phyloP scores from a whole-genome alignment of 2,888 invertebrate genomes.

The Bibio marci region DNA sequence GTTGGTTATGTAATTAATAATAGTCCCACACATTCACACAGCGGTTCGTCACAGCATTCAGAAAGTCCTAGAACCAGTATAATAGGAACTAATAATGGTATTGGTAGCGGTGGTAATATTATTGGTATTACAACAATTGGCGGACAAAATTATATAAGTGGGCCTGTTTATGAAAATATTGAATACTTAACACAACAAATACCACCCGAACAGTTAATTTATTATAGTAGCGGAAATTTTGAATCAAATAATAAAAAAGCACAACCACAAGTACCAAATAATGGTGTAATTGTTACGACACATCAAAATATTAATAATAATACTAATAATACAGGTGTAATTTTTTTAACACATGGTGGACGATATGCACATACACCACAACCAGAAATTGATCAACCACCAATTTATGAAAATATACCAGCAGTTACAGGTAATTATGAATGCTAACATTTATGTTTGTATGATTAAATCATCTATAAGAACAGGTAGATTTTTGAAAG shows the following conservation, averaged over 20 bases:
- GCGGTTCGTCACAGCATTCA: slow-evolving; percentile 42
- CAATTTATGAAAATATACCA: slow-evolving; percentile 48
- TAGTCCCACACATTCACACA: slow-evolving; percentile 42
- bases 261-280: slow-evolving; percentile 60
- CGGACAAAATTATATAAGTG: slow-evolving; percentile 15
- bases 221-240: slow-evolving; percentile 14
- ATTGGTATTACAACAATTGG: slow-evolving; percentile 1
- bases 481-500: no score
- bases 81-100: slow-evolving; percentile 9
- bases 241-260: slow-evolving; percentile 41
- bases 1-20: slow-evolving; percentile 16
- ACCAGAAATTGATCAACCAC: slow-evolving; percentile 33
- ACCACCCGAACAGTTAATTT: slow-evolving; percentile 21
- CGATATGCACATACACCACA: slow-evolving; percentile 32
- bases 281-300: slow-evolving; percentile 27
- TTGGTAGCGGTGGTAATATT: no score
- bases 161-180: slow-evolving; percentile 65
- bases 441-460: slow-evolving; percentile 10
- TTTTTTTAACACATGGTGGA: slow-evolving; percentile 27
- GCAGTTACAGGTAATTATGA: slow-evolving; percentile 29
- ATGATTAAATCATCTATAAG: no score
- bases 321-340: slow-evolving; percentile 30
- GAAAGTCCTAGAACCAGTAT: slow-evolving; percentile 26
- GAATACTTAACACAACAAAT: slow-evolving; percentile 52
- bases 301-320: slow-evolving; percentile 29